Conservation (phyloP, 1,140 invertebrate species). For the Drosophila nasuta region DNA sequence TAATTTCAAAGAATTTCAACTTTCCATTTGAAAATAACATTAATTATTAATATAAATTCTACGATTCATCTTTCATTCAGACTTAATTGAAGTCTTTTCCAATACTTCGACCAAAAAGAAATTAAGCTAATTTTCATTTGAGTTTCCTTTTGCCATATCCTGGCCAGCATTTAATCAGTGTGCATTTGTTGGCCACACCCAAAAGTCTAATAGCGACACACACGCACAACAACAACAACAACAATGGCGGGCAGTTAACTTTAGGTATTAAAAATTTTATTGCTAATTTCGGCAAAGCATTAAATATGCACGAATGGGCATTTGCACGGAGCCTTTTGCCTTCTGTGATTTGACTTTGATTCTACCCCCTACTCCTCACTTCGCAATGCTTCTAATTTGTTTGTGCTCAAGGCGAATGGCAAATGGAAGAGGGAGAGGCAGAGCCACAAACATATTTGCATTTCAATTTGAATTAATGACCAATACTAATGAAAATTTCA, state of each 20-base stretch:
- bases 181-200: slow-evolving; percentile 7
- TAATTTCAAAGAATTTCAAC: too few relatives aligned
- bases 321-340: neutral
- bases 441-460: slow-evolving; percentile 58
- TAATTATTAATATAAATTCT: too few relatives aligned
- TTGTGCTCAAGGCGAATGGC: slow-evolving; percentile 39
- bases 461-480: slow-evolving; percentile 83
- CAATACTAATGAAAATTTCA: slow-evolving; percentile 80
- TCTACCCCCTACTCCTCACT: neutral
- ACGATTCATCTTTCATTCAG: neutral
- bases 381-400: slow-evolving; percentile 4
- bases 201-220: slow-evolving; percentile 10
- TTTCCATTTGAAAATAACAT: too few relatives aligned
- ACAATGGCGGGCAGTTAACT: slow-evolving; percentile 35
- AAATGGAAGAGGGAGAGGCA: too few relatives aligned
- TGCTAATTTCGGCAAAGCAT: slow-evolving; percentile 75
- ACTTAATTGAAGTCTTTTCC: neutral
- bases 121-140: slow-evolving; percentile 1
- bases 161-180: slow-evolving; percentile 14
- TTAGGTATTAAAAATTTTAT: slow-evolving; percentile 75
- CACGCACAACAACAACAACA: neutral
- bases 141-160: slow-evolving; percentile 3
- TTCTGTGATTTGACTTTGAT: slow-evolving; percentile 1
- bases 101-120: neutral
- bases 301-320: slow-evolving; percentile 69